Conservation (phyloP, 2,113 vertebrate genomes). For the Thalassoma bifasciatum region DNA sequence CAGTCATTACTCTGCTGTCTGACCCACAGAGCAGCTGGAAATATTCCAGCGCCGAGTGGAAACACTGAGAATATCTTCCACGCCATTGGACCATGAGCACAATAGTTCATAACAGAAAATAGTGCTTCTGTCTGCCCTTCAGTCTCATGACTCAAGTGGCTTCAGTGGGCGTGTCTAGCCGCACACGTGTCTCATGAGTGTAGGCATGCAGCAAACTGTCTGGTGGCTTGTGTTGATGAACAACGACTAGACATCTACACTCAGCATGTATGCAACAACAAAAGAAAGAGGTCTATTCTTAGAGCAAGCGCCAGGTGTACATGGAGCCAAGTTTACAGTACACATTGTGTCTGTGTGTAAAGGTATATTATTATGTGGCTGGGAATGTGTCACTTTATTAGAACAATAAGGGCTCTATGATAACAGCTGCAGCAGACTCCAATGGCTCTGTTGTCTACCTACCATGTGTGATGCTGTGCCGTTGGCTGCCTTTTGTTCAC, state of each 20-base stretch:
- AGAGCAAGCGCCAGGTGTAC: slow-evolving; percentile 55
- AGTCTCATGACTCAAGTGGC: slow-evolving; percentile 63
- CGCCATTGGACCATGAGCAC: slow-evolving; percentile 16
- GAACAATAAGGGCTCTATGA: slow-evolving; percentile 55
- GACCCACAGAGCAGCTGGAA: slow-evolving; percentile 61
- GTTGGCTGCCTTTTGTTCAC: slow-evolving; percentile 4
- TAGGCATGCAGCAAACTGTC: slow-evolving; percentile 46
- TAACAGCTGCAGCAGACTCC: slow-evolving; percentile 58
- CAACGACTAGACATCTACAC: slow-evolving; percentile 43
- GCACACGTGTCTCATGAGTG: slow-evolving; percentile 42
- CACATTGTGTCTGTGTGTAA: slow-evolving; percentile 14
- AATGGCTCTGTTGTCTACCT: slow-evolving; percentile 16
- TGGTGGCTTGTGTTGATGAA: slow-evolving; percentile 25
- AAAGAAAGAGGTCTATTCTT: slow-evolving; percentile 52
- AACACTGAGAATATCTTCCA: slow-evolving; percentile 47
- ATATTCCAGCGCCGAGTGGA: slow-evolving; percentile 13
- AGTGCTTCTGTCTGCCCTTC: slow-evolving; percentile 56
- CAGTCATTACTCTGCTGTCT: slow-evolving; percentile 63
- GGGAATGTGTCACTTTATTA: slow-evolving; percentile 51
- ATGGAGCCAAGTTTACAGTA: neutral
- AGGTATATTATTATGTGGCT: slow-evolving; percentile 5
- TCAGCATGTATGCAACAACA: slow-evolving; percentile 7
- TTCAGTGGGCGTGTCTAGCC: slow-evolving; percentile 51
- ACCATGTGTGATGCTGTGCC: slow-evolving; percentile 14
- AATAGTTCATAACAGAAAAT: slow-evolving; percentile 45